Percentiles rank a stretch among this genome's conserved stretches.
Conservation (phyloP, 2,113 vertebrate genomes). For the Cochlearius cochlearius region DNA sequence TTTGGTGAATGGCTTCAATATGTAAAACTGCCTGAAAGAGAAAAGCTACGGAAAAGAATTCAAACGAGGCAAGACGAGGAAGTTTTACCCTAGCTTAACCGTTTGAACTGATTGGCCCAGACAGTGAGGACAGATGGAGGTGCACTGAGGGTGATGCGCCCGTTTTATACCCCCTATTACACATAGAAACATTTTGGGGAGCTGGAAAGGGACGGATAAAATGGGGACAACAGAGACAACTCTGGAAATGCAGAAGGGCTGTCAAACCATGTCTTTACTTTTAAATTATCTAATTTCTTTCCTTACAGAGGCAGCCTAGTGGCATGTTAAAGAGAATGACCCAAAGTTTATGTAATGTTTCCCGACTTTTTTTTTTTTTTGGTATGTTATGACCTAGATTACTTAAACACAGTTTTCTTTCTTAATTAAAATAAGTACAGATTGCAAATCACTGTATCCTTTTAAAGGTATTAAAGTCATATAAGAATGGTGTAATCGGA, state of each 20-base stretch:
- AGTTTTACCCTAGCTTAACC: not conserved
- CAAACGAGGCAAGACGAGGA: not conserved
- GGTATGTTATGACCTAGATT: not conserved
- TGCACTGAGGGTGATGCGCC: not conserved
- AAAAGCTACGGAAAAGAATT: not conserved
- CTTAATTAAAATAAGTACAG: conserved; percentile 37
- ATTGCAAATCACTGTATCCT: not conserved
- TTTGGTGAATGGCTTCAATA: not conserved
- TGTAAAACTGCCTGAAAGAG: not conserved
- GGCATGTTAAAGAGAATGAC: not conserved
- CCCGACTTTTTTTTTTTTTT: not conserved
- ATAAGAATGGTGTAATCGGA: conserved; percentile 44
- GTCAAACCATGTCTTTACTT: not conserved
- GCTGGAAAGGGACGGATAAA: not conserved
- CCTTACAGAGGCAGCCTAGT: not conserved
- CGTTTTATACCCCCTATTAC: not conserved
- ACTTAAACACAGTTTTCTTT: conserved; percentile 35
- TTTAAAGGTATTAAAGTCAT: conserved; percentile 12
- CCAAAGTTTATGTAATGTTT: not conserved
- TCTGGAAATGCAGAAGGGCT: not conserved
- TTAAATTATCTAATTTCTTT: not conserved
- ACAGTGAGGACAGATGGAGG: not conserved
- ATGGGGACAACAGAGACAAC: not conserved
- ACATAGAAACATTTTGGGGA: not conserved
- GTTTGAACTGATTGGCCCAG: not conserved